Base-by-base conservation (phyloP, 2,888 invertebrate genomes). In the Polylopha cassiicola region DNA sequence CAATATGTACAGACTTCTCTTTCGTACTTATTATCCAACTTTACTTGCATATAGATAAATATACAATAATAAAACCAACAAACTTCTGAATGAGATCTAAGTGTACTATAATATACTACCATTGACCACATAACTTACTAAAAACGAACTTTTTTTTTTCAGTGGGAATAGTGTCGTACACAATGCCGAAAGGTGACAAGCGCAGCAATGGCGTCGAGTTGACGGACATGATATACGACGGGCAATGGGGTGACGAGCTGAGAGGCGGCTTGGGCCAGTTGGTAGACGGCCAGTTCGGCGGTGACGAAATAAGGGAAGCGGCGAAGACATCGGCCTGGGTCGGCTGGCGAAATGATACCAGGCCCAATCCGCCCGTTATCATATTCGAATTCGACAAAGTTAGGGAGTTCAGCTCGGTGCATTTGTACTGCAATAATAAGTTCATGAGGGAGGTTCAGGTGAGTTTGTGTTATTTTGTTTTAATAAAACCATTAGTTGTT, bases 121-220 rank as follows among this genome's bases (percentile, higher is more conserved):
- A 9, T 8, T 14, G 5, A 21, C 17, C 21, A 9, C 15, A 21
- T 8, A 16, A 16, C 27, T 32, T 14, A 26, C 3, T 26, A 26
- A 23, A 23, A 23, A 9, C 6, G 9, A 5, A 3, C 2, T 11
- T 23, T 11, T 23, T 24, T 8, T 30, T 37, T 71, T 13, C 87
- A 92, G 96, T 93, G 63, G 94, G 94, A 11, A 88, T 96, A 37
- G 88, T 94, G 15, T 91, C 94, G 44, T 97, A 97, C 79, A 90
- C 92, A 29, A 94, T 95, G 91, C 93, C 94, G 8, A 94, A 95
- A 70, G 96, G 96, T 8, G 93, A 95, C 79, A 90, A 91, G 61
- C 87, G 93, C 15, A 93, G 92, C 50, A 89, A 90, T 52, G 92
- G 90, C 30, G 89, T 94, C 75, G 94, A 95, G 65, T 90, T 97